Evolutionary conservation across 1,140 invertebrate genomes (phyloP).

Genomic region (Drosophila carrolli): DNA sequence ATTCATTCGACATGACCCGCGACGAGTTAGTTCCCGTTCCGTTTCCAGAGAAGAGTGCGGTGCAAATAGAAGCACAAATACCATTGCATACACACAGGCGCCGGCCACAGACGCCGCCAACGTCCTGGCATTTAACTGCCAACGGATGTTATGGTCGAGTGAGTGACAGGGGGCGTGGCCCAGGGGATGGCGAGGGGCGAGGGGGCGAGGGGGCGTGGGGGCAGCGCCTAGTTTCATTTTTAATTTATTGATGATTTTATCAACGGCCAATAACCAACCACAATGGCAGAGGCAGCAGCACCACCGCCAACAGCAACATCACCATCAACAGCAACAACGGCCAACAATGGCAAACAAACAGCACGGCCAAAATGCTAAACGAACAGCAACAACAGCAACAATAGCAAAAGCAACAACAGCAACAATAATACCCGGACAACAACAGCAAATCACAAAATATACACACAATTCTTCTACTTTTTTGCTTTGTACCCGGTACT

Average conservation of each 20-base stretch:
- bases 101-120: conserved; percentile 42
- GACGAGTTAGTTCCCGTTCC: not conserved
- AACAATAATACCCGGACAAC: conserved; percentile 20
- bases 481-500: not conserved
- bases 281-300: conserved; percentile 25
- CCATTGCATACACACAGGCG: conserved; percentile 28
- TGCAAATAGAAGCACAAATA: conserved; percentile 19
- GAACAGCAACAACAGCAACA: conserved; percentile 27
- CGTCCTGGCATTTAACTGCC: conserved; percentile 47
- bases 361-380: conserved; percentile 32
- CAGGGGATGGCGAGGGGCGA: not conserved
- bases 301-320: conserved; percentile 13
- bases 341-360: conserved; percentile 44
- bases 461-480: not conserved
- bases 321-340: conserved; percentile 7
- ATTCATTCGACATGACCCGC: conserved; percentile 2
- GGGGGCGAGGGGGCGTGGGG: not conserved
- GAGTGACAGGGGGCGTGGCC: conserved; percentile 53
- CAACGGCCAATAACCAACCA: conserved; percentile 66
- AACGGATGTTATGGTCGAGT: conserved; percentile 47
- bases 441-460: conserved; percentile 18
- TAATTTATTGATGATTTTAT: conserved; percentile 76
- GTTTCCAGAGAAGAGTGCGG: not conserved
- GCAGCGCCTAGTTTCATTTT: conserved; percentile 62
- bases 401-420: conserved; percentile 1